Evolutionary conservation across 1,140 invertebrate species (phyloP).

Genomic region (Belonocnema kinseyi): DNA sequence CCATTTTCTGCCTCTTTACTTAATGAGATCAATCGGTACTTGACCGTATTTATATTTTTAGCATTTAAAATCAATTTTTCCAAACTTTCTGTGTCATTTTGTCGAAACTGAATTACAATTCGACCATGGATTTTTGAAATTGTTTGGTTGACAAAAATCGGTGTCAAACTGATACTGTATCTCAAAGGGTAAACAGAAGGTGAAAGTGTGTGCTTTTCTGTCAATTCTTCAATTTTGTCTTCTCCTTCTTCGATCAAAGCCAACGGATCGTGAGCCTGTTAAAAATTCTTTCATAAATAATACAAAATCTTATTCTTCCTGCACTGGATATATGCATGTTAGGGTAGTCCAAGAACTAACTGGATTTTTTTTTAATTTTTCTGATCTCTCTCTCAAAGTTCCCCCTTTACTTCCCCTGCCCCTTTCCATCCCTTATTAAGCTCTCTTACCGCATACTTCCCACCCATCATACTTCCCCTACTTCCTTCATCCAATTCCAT

Average conservation of each 20-base stretch:
- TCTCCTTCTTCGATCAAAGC: conserved; percentile 50
- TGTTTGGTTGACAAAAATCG: conserved; percentile 47
- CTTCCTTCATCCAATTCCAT: no score
- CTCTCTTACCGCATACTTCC: no score
- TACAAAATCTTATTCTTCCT: not conserved
- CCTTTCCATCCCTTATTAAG: no score
- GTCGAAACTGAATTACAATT: conserved; percentile 55
- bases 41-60: conserved; percentile 50
- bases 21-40: conserved; percentile 39
- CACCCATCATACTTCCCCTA: no score
- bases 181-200: conserved; percentile 51
- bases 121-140: conserved; percentile 50
- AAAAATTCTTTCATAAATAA: not conserved
- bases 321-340: no score
- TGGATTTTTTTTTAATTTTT: no score
- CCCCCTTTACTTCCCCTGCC: no score
- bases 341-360: no score
- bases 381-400: no score
- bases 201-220: conserved; percentile 50
- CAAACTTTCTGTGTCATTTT: conserved; percentile 46
- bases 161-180: conserved; percentile 58
- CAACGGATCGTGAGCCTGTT: conserved; percentile 24
- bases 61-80: conserved; percentile 55
- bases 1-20: not conserved
- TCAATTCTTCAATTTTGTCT: conserved; percentile 24